Evolutionary conservation across 1,140 invertebrate species (phyloP).

Genomic region (Aporrectodea caliginosa): DNA sequence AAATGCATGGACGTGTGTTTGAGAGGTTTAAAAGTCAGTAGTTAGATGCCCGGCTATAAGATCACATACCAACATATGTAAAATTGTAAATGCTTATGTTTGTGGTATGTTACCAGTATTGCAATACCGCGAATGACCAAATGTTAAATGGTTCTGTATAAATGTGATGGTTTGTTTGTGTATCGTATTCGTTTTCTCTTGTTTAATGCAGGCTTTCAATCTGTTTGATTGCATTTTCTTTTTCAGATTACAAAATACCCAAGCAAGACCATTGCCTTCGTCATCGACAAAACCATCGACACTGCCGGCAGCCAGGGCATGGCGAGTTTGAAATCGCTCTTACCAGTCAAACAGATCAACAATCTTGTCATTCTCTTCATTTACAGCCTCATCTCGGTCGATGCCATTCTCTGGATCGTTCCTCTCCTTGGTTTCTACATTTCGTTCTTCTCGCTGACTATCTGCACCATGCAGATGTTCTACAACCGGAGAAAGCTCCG

Average conservation of each 20-base stretch:
- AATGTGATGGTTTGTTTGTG: no score
- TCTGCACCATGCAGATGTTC: constrained; percentile 70
- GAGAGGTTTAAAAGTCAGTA: no score
- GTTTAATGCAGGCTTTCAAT: no score
- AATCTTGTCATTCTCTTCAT: constrained; percentile 63
- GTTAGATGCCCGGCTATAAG: no score
- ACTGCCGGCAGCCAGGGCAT: constrained; percentile 26
- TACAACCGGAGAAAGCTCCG: constrained; percentile 17
- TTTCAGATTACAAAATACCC: constrained; percentile 68
- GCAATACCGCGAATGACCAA: no score
- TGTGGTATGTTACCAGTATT: no score
- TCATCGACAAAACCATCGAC: constrained; percentile 30
- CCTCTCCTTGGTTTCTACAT: constrained; percentile 66
- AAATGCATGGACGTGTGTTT: no score
- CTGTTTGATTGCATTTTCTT: no score
- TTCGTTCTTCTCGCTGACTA: constrained; percentile 67
- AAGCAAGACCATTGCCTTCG: constrained; percentile 67
- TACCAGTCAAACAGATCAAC: constrained; percentile 53
- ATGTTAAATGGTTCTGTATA: no score
- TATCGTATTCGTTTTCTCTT: no score
- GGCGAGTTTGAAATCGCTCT: constrained; percentile 43
- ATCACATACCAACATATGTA: no score
- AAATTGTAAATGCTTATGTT: no score
- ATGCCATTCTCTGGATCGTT: constrained; percentile 64
- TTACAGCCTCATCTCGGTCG: constrained; percentile 64